Conservation (phyloP, 2,113 vertebrate species). For the Microtus ochrogaster region DNA sequence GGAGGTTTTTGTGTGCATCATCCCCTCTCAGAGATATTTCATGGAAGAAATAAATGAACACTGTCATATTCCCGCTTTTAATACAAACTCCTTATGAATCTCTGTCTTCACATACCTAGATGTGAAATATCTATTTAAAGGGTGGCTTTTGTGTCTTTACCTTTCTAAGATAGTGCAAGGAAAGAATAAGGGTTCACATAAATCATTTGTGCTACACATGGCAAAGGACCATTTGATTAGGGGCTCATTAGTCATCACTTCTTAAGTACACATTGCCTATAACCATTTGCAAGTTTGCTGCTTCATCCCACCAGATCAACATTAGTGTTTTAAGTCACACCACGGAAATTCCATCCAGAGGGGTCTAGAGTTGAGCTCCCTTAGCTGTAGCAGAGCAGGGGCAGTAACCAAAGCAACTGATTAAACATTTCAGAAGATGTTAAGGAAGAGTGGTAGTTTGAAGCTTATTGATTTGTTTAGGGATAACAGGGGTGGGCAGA, state of each 20-base stretch:
- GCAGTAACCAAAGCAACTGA: neutral
- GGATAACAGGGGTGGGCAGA: neutral
- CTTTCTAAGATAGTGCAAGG: neutral
- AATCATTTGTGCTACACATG: neutral
- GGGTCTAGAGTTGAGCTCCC: neutral
- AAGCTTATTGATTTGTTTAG: neutral
- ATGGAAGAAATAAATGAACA: neutral
- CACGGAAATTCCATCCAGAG: neutral
- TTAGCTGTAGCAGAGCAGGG: neutral
- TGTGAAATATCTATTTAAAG: neutral
- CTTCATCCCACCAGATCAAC: neutral
- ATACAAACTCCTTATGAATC: neutral
- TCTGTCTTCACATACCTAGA: neutral
- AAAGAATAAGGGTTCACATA: neutral
- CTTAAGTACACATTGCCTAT: neutral
- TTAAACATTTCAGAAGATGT: neutral
- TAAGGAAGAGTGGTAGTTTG: neutral
- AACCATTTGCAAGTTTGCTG: neutral
- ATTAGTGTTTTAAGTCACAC: neutral
- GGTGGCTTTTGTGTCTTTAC: fast-evolving
- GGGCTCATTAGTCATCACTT: too few species aligned
- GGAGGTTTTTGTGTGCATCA: too few species aligned
- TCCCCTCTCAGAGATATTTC: neutral
- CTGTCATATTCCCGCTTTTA: neutral
- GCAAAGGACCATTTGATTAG: neutral